Evolutionary conservation across 1,140 invertebrate genomes (phyloP), one percentile per base, ranked within the genome.

Genomic region (Drosophila baimaii): DNA sequence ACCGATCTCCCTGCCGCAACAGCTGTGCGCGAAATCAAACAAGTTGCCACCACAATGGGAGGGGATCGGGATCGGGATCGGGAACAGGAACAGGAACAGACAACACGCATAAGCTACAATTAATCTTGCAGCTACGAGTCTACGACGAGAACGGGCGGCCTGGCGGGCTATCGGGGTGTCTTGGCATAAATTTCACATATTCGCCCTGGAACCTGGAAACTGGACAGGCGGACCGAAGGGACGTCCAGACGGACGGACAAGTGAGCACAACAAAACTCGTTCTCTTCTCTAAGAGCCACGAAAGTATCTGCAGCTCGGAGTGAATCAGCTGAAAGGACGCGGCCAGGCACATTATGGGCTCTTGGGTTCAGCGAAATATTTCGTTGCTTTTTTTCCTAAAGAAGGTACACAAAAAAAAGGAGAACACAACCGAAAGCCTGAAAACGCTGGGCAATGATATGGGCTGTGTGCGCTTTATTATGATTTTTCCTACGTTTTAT

Each of bases 281-380:
- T 72, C 56, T 70, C 35, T 71, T 68, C 52, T 62, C 65, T 37
- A 47, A 69, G 33, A 55, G 57, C 59, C 61, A 57, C 41, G 47
- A 81, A 66, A 58, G 80, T 72, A 82, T 62, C 77, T 80, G 79
- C 78, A 79, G 61, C 58, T 68, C 52, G 81, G 55, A 79, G 77
- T 86, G 82, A 81, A 86, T 86, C 82, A 85, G 82, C 79, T 86
- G 82, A 86, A 86, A 89, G 84, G 80, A 89, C 84, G 69, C 72
- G 75, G 37, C 75, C 46, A 23, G 46, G 76, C 71, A 72, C 75
- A 84, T 77, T 84, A 77, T 83, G 71, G 80, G 64, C 72, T 80
- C 69, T 84, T 65, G 76, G 68, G 77, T 63, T 64, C 46, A 64
- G 44, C 35, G 37, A 33, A 41, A 65, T 49, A 59, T 33, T 35